Base-by-base conservation (phyloP, 2,888 invertebrate genomes). In the Chrysolina americana region DNA sequence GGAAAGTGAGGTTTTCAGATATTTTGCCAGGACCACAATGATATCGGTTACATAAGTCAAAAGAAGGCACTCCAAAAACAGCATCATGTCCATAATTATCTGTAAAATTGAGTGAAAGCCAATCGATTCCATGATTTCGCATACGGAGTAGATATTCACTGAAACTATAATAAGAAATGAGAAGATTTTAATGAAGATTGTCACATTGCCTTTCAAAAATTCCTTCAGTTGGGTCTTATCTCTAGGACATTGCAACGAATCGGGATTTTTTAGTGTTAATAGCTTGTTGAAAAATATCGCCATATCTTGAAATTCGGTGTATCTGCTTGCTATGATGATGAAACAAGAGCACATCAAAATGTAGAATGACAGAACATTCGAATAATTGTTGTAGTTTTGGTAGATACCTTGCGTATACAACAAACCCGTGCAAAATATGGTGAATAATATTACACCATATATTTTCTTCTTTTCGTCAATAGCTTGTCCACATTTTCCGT, bases 51-150 rank as follows among this genome's bases (percentile, higher is more conserved):
- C 11, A 15, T 41, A 10, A 8, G 68, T 28, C 10, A 76, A 21
- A 11, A 74, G 47, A 11, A 68, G 36, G 23, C 65, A 68, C 65
- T 79, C 70, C 15, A 73, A 36, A 28, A 72, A 75, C 15, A 76
- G 23, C 17, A 74, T 65, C 15, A 74, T 13, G 23, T 75, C 72
- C 10, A 73, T 36, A 28, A 75, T 59, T 13, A 50, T 68, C 17
- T 62, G 56, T 17, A 63, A 70, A 19, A 70, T 17, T 10, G 53
- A 28, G n/a, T 28, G 50, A 23, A 50, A 19, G 17, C 11, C 10
- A 50, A 23, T 19, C 17, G 15, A 3, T 41, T 23, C 59, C 11
- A 15, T n/a, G 5, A 17, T 1, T 50, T n/a, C 44, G 41, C 1
- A 69, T 23, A 9, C 15, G 19, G 17, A 23, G 13, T 62, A 73